phyloP scores from a whole-genome alignment of 92 coral and sea anemone genomes.

The Porites rus region DNA sequence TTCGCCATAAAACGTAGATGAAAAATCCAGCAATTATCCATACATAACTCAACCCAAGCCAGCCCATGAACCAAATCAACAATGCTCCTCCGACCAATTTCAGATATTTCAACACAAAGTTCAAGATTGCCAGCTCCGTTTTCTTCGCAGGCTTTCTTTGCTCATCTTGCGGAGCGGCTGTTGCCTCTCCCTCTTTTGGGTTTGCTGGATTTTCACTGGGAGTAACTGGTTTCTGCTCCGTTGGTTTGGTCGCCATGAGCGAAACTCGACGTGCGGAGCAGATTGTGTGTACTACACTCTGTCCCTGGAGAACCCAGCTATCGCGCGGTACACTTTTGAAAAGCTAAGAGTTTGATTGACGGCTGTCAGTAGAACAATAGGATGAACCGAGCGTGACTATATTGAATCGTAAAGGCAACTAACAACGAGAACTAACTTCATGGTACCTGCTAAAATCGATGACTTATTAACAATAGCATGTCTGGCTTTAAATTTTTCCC shows the following conservation, averaged over 20 bases:
- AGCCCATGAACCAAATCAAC: constrained; percentile 95
- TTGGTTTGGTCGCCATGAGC: constrained; percentile 51
- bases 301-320: constrained; percentile 22
- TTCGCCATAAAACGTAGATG: constrained; percentile 83
- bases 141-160: constrained; percentile 71
- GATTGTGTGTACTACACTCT: background rate
- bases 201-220: constrained; percentile 28
- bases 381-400: background rate
- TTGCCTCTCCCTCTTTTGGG: constrained; percentile 23
- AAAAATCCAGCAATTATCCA: constrained; percentile 90
- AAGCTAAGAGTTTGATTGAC: constrained; percentile 39
- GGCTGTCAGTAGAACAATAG: constrained; percentile 44
- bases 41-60: constrained; percentile 89
- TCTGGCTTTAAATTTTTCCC: background rate
- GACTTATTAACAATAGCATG: background rate
- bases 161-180: constrained; percentile 51
- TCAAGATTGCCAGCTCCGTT: constrained; percentile 76
- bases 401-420: background rate
- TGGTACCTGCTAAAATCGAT: background rate
- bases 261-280: background rate
- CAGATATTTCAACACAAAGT: constrained; percentile 86
- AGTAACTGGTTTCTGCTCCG: constrained; percentile 38
- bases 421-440: background rate
- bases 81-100: constrained; percentile 95
- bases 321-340: constrained; percentile 11